A percentile compares a stretch with the other conserved stretches of the same genome.
These are phyloP conservation scores for Thalassarche chlororhynchos DNA, from an alignment of 2,113 vertebrate species.

Conservation along the genomic window DNA sequence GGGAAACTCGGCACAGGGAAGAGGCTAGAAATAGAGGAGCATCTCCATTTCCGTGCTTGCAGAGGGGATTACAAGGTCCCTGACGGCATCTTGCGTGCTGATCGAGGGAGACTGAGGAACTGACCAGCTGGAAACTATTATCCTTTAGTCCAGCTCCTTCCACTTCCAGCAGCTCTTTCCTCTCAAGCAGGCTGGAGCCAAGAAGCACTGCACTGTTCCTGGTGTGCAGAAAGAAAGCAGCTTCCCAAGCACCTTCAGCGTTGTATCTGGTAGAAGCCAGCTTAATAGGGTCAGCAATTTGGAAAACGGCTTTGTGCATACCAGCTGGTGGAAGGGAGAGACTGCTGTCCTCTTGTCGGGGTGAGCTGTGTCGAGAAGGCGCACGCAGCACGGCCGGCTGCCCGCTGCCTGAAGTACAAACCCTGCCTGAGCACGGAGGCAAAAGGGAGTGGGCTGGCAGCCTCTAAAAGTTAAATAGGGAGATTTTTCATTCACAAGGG, in stretches of 20 bases:
- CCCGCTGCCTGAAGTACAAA: neutral
- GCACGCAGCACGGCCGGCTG: neutral
- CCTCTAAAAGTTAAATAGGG: conserved; percentile 1
- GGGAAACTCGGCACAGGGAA: neutral
- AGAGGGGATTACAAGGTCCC: neutral
- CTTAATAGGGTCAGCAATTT: neutral
- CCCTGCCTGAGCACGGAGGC: neutral
- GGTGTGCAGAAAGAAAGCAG: neutral
- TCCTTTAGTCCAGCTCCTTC: neutral
- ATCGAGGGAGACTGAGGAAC: neutral
- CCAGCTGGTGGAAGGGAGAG: neutral
- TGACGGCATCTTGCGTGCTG: neutral
- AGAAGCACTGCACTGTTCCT: neutral
- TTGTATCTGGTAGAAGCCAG: neutral
- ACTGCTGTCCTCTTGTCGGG: neutral
- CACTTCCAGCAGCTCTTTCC: neutral
- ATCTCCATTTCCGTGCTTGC: neutral
- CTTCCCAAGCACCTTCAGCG: neutral
- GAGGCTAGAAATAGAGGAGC: neutral
- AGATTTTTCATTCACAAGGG: conserved; percentile 34
- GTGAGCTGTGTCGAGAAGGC: neutral
- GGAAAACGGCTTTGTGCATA: neutral
- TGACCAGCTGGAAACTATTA: neutral
- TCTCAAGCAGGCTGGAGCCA: neutral
- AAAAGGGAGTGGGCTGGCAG: neutral